A percentile compares a stretch with the other conserved stretches of the same genome.
Evolutionary conservation across 1,140 invertebrate species (phyloP).

Genomic region (Scaptodrosophila lebanonensis): DNA sequence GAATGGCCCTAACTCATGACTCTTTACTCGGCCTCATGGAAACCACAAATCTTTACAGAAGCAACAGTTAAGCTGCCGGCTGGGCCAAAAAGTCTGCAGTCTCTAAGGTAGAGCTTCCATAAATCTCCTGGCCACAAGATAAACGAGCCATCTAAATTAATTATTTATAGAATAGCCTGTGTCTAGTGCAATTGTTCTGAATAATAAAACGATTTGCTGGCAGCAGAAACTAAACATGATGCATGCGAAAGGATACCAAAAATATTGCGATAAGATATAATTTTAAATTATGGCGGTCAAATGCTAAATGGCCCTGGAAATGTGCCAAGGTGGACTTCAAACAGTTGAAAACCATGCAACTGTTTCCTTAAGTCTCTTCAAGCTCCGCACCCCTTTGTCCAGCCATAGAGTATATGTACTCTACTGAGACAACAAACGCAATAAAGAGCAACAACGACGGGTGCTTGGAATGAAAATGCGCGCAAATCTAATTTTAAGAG

Average conservation of each 20-base stretch:
- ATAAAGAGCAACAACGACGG: slow-evolving; percentile 15
- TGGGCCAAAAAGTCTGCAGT: not conserved
- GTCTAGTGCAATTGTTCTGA: slow-evolving; percentile 50
- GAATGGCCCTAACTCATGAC: slow-evolving; percentile 40
- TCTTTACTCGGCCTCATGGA: slow-evolving; percentile 16
- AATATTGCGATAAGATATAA: slow-evolving; percentile 48
- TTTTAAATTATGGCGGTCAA: slow-evolving; percentile 58
- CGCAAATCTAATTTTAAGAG: slow-evolving; percentile 71
- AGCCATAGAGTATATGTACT: too few species aligned
- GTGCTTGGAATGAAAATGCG: slow-evolving; percentile 19
- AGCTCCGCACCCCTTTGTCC: not conserved
- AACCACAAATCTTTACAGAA: slow-evolving; percentile 52
- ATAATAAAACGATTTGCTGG: slow-evolving; percentile 72
- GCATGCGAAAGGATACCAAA: slow-evolving; percentile 29
- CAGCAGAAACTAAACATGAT: slow-evolving; percentile 57
- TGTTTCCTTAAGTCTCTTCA: slow-evolving; percentile 11
- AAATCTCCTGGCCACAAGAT: slow-evolving; percentile 46
- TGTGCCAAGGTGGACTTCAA: not conserved
- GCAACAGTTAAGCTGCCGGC: slow-evolving; percentile 54
- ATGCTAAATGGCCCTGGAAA: slow-evolving; percentile 29
- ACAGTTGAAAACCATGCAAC: slow-evolving; percentile 9
- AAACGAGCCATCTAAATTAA: slow-evolving; percentile 65
- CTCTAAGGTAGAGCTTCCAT: too few species aligned
- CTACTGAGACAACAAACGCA: slow-evolving; percentile 20
- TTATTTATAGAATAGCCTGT: slow-evolving; percentile 60